phyloP scores from a whole-genome alignment of 1,140 invertebrate genomes.

The Aethina tumida region DNA sequence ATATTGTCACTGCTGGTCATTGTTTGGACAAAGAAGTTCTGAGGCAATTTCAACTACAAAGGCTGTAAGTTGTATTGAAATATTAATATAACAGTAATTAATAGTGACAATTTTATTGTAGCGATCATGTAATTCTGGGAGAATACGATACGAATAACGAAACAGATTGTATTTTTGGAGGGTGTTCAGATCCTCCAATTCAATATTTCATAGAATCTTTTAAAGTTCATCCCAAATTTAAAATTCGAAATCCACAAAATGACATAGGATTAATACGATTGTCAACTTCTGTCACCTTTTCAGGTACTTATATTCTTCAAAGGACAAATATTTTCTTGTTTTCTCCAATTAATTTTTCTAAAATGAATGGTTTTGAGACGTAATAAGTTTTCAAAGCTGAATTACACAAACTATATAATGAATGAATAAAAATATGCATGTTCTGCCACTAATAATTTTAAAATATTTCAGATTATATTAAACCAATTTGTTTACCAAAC shows the following conservation, averaged over 20 bases:
- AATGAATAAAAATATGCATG: not conserved
- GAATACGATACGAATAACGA: constrained; percentile 43
- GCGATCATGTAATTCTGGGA: constrained; percentile 45
- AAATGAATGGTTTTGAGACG: too few relatives aligned
- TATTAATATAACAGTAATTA: constrained; percentile 12
- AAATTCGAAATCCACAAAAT: constrained; percentile 14
- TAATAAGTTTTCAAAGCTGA: too few relatives aligned
- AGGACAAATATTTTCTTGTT: too few relatives aligned
- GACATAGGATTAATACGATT: constrained; percentile 26
- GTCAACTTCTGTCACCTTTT: constrained; percentile 10
- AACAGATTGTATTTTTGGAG: constrained; percentile 43
- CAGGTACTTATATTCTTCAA: constrained; percentile 21
- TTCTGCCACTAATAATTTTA: too few relatives aligned
- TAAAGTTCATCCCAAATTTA: too few relatives aligned
- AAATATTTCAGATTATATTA: constrained; percentile 7
- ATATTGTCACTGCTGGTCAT: constrained; percentile 59
- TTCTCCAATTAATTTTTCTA: too few relatives aligned
- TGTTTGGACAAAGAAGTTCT: constrained; percentile 39
- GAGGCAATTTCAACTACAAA: too few relatives aligned
- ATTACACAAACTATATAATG: not conserved
- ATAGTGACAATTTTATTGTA: constrained; percentile 34
- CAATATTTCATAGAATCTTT: constrained; percentile 37
- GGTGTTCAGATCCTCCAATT: constrained; percentile 28
- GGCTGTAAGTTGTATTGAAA: too few relatives aligned
- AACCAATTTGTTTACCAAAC: constrained; percentile 11